Evolutionary conservation across 2,888 invertebrate genomes (phyloP).

Genomic region (Nephrotoma flavescens): DNA sequence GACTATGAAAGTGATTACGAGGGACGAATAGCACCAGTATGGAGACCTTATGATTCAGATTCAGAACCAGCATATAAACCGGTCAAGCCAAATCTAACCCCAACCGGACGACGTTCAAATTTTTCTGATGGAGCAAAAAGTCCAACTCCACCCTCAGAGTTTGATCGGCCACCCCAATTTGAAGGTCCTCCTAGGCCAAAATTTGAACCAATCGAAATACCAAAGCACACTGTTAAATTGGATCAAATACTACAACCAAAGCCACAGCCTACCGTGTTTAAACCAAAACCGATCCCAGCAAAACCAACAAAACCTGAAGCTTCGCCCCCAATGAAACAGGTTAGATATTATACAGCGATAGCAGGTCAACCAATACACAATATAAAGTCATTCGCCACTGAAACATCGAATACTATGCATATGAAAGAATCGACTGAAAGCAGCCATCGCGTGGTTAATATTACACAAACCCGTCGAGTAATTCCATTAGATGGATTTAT

Average conservation of each 20-base stretch:
- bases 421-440: slow-evolving; percentile 55
- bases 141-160: slow-evolving; percentile 42
- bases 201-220: slow-evolving; percentile 42
- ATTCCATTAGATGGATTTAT: slow-evolving; percentile 41
- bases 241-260: slow-evolving; percentile 26
- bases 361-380: slow-evolving; percentile 42
- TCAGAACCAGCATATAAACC: slow-evolving; percentile 39
- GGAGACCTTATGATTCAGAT: slow-evolving; percentile 40
- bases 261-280: slow-evolving; percentile 28
- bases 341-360: slow-evolving; percentile 39
- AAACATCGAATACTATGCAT: slow-evolving; percentile 52
- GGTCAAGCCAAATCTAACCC: slow-evolving; percentile 40
- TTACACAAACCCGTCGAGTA: slow-evolving; percentile 52
- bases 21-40: slow-evolving; percentile 43
- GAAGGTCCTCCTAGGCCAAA: slow-evolving; percentile 36
- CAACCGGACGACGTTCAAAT: slow-evolving; percentile 33
- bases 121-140: slow-evolving; percentile 32
- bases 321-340: slow-evolving; percentile 39
- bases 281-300: slow-evolving; percentile 37
- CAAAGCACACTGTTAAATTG: slow-evolving; percentile 19
- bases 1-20: slow-evolving; percentile 61
- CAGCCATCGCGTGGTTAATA: slow-evolving; percentile 46
- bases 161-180: slow-evolving; percentile 35
- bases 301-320: slow-evolving; percentile 24
- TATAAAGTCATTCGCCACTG: slow-evolving; percentile 41